Evolutionary conservation across 30 jellyfish, hydroid and myxozoan genomes (phyloP).

Genomic region (Pelagia noctiluca): DNA sequence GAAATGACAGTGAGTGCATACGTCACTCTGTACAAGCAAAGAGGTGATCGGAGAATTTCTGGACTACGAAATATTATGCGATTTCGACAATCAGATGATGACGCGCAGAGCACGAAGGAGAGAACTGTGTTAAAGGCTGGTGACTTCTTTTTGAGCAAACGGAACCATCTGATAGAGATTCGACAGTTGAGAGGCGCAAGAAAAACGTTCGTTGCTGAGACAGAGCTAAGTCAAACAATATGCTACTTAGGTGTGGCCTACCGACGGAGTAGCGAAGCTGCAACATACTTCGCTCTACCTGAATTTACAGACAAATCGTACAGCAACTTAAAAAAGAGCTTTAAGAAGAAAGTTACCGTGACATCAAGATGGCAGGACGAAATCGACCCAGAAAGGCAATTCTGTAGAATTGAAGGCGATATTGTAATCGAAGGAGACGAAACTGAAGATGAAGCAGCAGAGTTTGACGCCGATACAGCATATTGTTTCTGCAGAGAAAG

Average conservation of each 20-base stretch:
- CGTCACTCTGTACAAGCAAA: constrained; percentile 2
- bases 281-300: neutral
- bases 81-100: constrained; percentile 22
- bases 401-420: neutral
- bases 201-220: constrained; percentile 9
- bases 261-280: neutral
- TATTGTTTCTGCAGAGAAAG: neutral
- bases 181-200: constrained; percentile 30
- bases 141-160: constrained; percentile 12
- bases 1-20: constrained; percentile 22
- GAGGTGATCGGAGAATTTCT: constrained; percentile 22
- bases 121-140: neutral
- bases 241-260: neutral
- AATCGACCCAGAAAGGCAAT: neutral
- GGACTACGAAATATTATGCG: constrained; percentile 21
- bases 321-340: neutral
- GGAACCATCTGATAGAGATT: constrained; percentile 16
- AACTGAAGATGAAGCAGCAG: neutral
- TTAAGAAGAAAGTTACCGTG: neutral
- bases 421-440: neutral
- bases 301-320: neutral
- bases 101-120: neutral
- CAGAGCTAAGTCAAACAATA: neutral
- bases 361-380: neutral
- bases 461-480: neutral